Conservation (phyloP, 2,113 vertebrate genomes). For the Chinchilla lanigera region DNA sequence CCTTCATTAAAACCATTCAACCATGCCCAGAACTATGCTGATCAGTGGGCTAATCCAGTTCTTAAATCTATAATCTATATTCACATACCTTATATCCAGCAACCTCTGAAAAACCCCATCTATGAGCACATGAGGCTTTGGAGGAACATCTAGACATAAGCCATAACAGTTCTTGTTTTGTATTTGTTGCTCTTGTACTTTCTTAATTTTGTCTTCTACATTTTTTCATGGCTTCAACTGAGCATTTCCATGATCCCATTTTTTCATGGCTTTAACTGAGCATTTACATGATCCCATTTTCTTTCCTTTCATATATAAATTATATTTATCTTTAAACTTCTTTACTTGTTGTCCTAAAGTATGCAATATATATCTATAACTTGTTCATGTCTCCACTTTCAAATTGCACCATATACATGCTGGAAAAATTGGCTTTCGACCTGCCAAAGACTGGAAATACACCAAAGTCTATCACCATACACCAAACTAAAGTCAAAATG, state of each 20-base stretch:
- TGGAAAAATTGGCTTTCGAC: too few relatives aligned
- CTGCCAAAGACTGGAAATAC: too few relatives aligned
- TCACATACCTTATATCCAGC: background rate
- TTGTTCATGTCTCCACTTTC: background rate
- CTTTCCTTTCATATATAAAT: background rate
- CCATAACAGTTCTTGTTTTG: background rate
- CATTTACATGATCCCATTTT: background rate
- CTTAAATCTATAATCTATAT: background rate
- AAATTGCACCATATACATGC: too few relatives aligned
- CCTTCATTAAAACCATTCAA: background rate
- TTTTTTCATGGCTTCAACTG: background rate
- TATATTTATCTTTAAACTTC: background rate
- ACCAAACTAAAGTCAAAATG: too few relatives aligned
- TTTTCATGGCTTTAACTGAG: background rate
- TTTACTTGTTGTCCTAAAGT: background rate
- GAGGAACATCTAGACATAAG: background rate
- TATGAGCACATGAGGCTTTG: background rate
- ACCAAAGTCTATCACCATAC: too few relatives aligned
- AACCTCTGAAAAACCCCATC: background rate
- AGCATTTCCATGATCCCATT: background rate
- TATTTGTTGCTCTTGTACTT: background rate
- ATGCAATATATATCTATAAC: background rate
- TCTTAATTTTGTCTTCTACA: background rate
- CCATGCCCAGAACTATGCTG: background rate
- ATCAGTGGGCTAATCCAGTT: background rate